These are phyloP conservation scores for Acanthis flammea DNA, from an alignment of 2,797 vertebrate species.

Conservation along the genomic window DNA sequence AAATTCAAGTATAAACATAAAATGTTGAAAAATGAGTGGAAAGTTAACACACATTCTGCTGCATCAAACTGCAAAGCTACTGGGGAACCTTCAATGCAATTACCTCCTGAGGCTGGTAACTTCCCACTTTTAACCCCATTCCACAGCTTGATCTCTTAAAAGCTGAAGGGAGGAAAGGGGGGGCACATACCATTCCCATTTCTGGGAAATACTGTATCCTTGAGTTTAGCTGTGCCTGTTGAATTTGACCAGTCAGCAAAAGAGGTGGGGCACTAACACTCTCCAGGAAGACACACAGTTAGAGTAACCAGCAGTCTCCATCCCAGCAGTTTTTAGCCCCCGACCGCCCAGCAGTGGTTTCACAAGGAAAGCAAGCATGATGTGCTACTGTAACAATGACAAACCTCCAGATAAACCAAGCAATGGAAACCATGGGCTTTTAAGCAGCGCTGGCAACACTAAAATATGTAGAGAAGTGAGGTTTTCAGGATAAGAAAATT, in stretches of 20 bases:
- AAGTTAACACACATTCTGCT: background rate
- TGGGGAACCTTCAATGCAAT: background rate
- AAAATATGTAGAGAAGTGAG: background rate
- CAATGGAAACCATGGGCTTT: background rate
- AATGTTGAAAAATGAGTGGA: background rate
- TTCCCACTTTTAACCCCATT: background rate
- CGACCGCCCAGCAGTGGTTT: background rate
- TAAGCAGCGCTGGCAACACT: background rate
- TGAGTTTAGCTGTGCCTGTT: background rate
- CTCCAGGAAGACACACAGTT: fast-evolving
- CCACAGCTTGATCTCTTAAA: background rate
- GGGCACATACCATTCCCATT: background rate
- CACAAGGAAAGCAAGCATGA: background rate
- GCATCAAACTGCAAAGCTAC: background rate
- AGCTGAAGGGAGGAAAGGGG: background rate
- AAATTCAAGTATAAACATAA: slow-evolving; percentile 34
- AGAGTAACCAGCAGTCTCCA: background rate
- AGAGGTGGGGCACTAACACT: background rate
- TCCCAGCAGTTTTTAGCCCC: background rate
- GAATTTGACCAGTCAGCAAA: background rate
- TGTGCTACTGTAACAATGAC: background rate
- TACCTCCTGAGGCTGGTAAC: fast-evolving
- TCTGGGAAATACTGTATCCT: background rate
- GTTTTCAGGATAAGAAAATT: background rate
- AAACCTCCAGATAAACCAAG: background rate